Evolutionary conservation across 2,797 vertebrate species (phyloP).

Genomic region (Ambastaia sidthimunki): DNA sequence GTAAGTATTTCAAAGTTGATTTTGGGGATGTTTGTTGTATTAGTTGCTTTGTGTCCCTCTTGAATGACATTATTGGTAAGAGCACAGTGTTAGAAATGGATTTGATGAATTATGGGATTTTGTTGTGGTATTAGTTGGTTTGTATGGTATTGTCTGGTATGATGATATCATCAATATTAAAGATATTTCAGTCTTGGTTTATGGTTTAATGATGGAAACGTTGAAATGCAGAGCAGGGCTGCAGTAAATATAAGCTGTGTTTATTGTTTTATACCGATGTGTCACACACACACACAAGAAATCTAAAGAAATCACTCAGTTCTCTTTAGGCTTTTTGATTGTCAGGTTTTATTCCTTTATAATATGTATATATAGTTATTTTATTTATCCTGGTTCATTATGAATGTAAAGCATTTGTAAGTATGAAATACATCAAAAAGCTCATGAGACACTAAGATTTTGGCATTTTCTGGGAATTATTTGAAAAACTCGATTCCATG

Average conservation of each 20-base stretch:
- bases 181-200: too few relatives aligned
- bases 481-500: slow-evolving; percentile 22
- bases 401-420: slow-evolving; percentile 44
- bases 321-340: slow-evolving; percentile 61
- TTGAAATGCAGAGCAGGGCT: not conserved
- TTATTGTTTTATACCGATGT: not conserved
- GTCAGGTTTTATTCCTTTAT: slow-evolving; percentile 62
- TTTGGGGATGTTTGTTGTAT: not conserved
- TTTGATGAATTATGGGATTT: not conserved
- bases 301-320: slow-evolving; percentile 48
- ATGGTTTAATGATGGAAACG: too few relatives aligned
- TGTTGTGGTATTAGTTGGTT: not conserved
- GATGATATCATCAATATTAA: not conserved
- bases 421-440: slow-evolving; percentile 40
- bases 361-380: slow-evolving; percentile 34
- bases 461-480: slow-evolving; percentile 23
- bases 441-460: slow-evolving; percentile 29
- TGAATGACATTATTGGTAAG: not conserved
- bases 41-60: not conserved
- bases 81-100: not conserved
- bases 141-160: not conserved
- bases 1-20: not conserved
- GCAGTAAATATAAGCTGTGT: not conserved
- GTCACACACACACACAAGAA: not conserved
- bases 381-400: slow-evolving; percentile 33